Conservation (phyloP, 2,888 invertebrate genomes). For the Drosophila heteroneura region DNA sequence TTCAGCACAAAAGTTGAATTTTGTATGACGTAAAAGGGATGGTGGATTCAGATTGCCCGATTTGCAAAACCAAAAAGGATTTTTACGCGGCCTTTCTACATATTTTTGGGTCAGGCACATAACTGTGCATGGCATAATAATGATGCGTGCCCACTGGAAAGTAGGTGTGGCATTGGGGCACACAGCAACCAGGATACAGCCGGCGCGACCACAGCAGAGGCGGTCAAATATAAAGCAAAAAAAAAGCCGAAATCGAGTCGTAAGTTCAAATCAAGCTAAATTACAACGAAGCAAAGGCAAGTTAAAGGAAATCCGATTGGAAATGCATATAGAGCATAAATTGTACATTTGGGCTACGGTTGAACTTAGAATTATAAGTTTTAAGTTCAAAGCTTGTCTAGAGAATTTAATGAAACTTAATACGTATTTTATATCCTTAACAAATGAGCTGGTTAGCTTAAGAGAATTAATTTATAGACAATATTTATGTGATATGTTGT, state of each 20-base stretch:
- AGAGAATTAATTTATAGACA: too few species aligned
- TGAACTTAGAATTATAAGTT: constrained; percentile 1
- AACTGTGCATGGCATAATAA: constrained; percentile 82
- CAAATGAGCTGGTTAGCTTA: background rate
- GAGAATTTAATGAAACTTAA: background rate
- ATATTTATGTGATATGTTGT: background rate
- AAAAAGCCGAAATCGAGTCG: constrained; percentile 41
- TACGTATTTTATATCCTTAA: background rate
- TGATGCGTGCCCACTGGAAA: constrained; percentile 57
- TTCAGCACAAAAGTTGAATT: constrained; percentile 77
- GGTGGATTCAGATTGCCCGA: constrained; percentile 47
- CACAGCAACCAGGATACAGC: constrained; percentile 15
- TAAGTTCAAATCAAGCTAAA: constrained; percentile 49
- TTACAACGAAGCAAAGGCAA: constrained; percentile 37
- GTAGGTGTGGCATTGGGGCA: constrained; percentile 32
- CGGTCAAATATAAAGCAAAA: constrained; percentile 50
- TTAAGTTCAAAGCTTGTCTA: background rate
- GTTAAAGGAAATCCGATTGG: constrained; percentile 68
- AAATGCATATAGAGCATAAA: constrained; percentile 43
- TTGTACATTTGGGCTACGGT: constrained; percentile 10
- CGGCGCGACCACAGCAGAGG: constrained; percentile 38
- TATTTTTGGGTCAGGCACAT: constrained; percentile 77
- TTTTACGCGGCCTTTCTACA: constrained; percentile 77
- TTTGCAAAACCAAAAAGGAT: constrained; percentile 69
- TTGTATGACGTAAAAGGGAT: constrained; percentile 54